Evolutionary conservation across 2,797 vertebrate species (phyloP).

Genomic region (Chromis chromis): DNA sequence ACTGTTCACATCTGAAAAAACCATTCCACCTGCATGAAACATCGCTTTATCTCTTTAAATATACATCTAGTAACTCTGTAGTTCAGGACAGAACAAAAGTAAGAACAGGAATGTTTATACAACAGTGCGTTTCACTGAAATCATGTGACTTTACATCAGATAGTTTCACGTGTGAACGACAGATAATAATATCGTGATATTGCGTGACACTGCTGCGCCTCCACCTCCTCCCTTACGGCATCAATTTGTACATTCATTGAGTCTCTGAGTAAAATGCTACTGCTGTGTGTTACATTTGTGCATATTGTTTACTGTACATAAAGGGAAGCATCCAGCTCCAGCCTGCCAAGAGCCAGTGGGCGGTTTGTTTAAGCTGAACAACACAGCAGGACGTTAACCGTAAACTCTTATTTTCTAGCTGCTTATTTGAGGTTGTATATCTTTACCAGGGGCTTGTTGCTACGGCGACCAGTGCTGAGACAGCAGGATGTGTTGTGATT

Average conservation of each 20-base stretch:
- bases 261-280: slow-evolving; percentile 70
- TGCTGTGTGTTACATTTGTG: slow-evolving; percentile 42
- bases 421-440: not conserved
- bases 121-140: slow-evolving; percentile 7
- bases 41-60: slow-evolving; percentile 22
- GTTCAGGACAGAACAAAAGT: slow-evolving; percentile 12
- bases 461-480: slow-evolving; percentile 10
- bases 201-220: slow-evolving; percentile 16
- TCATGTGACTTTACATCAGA: slow-evolving; percentile 22
- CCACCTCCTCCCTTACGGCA: slow-evolving; percentile 16
- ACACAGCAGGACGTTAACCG: not conserved
- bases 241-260: slow-evolving; percentile 66
- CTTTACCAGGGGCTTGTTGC: not conserved
- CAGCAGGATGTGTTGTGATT: slow-evolving; percentile 43
- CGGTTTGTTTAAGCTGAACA: not conserved
- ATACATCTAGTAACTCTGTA: slow-evolving; percentile 15
- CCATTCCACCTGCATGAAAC: slow-evolving; percentile 24
- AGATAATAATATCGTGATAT: slow-evolving; percentile 1
- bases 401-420: not conserved
- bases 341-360: not conserved
- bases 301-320: slow-evolving; percentile 30
- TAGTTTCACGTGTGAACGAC: not conserved
- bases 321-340: slow-evolving; percentile 39
- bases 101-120: slow-evolving; percentile 26
- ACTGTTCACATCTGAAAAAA: not conserved